Percentiles rank a stretch among this genome's conserved stretches.
phyloP scores from a whole-genome alignment of 2,888 invertebrate species.

The Blastobasis adustella region DNA sequence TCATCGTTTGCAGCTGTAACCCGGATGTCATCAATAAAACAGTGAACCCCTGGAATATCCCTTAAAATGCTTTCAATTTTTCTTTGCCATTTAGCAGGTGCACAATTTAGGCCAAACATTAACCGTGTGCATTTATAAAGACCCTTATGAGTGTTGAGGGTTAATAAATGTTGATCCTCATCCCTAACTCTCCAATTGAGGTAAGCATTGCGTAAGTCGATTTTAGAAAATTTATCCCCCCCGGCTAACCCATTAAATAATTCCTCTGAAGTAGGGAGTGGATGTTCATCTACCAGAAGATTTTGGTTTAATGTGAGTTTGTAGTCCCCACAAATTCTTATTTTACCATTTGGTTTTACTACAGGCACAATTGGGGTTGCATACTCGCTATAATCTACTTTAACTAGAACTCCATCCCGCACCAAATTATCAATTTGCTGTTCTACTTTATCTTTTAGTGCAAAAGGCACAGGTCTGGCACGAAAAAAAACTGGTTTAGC shows the following conservation, averaged over 20 bases:
- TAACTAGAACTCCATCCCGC: neutral
- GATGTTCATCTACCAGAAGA: neutral
- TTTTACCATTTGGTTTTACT: neutral
- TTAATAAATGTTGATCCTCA: neutral
- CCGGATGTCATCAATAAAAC: conserved; percentile 4
- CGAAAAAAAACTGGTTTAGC: too few relatives aligned
- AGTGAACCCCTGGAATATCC: conserved; percentile 1
- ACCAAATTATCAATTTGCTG: neutral
- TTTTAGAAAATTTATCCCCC: neutral
- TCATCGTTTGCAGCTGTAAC: neutral
- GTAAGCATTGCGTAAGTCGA: neutral
- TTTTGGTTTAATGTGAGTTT: neutral
- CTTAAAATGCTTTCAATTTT: conserved; percentile 1
- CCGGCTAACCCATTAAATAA: neutral
- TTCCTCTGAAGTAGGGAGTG: neutral
- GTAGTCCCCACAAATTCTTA: neutral
- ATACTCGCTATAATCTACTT: neutral
- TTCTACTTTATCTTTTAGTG: neutral
- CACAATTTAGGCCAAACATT: neutral
- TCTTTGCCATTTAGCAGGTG: conserved; percentile 1
- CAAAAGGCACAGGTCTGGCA: too few relatives aligned
- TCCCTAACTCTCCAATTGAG: neutral
- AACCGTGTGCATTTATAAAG: too few relatives aligned
- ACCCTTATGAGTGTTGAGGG: neutral
- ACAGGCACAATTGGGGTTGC: neutral